Conservation (phyloP, 2,797 vertebrate species). For the Argyrosomus regius region DNA sequence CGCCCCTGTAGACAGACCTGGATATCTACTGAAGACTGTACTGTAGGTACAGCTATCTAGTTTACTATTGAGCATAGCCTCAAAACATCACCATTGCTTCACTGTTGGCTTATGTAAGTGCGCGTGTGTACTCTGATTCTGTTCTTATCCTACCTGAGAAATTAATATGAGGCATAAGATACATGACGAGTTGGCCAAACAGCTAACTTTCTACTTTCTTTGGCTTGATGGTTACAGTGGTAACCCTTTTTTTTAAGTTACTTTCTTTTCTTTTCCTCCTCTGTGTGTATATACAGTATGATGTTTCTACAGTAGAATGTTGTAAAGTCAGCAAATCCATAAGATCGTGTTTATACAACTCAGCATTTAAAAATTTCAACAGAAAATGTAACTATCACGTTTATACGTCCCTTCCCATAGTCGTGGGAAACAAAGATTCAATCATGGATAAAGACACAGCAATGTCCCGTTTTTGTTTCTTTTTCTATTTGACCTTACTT, state of each 20-base stretch:
- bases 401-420: conserved; percentile 62
- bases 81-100: conserved; percentile 59
- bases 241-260: conserved; percentile 48
- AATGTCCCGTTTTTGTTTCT: conserved; percentile 57
- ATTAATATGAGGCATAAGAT: conserved; percentile 58
- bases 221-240: conserved; percentile 50
- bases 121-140: conserved; percentile 42
- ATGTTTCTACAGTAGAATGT: conserved; percentile 77
- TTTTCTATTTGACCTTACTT: conserved; percentile 75
- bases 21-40: conserved; percentile 61
- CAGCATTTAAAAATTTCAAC: conserved; percentile 54
- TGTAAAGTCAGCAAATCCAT: conserved; percentile 71
- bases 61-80: conserved; percentile 65
- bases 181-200: conserved; percentile 38
- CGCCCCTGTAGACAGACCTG: conserved; percentile 47
- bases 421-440: conserved; percentile 60
- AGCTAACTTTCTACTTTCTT: conserved; percentile 38
- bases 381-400: conserved; percentile 64
- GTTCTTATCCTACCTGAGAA: conserved; percentile 49
- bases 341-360: conserved; percentile 67
- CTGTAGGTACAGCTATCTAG: conserved; percentile 54
- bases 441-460: conserved; percentile 65
- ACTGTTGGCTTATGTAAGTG: conserved; percentile 61
- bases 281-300: conserved; percentile 73
- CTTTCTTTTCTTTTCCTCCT: conserved; percentile 30